Base-by-base conservation (phyloP, 2,888 invertebrate species). In the Mycalesis mineus region DNA sequence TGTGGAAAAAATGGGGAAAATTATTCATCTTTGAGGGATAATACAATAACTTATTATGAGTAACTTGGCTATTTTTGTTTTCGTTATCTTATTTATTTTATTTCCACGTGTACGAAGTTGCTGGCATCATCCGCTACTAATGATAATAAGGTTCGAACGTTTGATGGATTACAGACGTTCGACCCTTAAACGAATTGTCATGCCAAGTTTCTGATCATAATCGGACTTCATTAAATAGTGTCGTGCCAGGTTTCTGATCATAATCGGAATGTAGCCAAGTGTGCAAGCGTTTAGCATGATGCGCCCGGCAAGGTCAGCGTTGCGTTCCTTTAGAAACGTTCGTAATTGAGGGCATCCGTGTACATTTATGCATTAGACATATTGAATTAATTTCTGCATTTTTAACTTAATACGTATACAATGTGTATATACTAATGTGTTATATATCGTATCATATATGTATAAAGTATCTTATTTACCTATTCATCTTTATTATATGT, bases 321-420 rank as follows among this genome's bases (percentile, higher is more conserved):
- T 49, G 14, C 7, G 22, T 55, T 49, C 49, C 49, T 55, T 55
- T 55, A 31, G 48, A 57, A 53, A 53, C 48, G 36, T 11, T 57
- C 39, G 33, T 57, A 48, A 57, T 52, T 53, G 52, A 53, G 36
- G 14, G n/a, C 57, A 53, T 57, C 57, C 57, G 31, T 36, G 48
- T 42, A 41, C 52, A 52, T 48, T 49, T 22, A 49, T 39, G 17
- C 37, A 49, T 22, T n/a, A 13, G 28, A 42, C 22, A 39, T 39
- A 7, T 42, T 6, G 1, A 17, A 37, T 49, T 39, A 39, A 39
- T 49, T 49, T 28, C 28, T 14, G 37, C 28, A 45, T 33, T 31
- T 45, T 14, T 40, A 36, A 13, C 14, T 3, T 29, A 28, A 22
- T 22, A 22, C 2, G 22, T 22, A 22, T 22, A 22, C 22, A 22